These are phyloP conservation scores for Nothoprocta perdicaria DNA, from an alignment of 2,113 vertebrate species.

Conservation along the genomic window DNA sequence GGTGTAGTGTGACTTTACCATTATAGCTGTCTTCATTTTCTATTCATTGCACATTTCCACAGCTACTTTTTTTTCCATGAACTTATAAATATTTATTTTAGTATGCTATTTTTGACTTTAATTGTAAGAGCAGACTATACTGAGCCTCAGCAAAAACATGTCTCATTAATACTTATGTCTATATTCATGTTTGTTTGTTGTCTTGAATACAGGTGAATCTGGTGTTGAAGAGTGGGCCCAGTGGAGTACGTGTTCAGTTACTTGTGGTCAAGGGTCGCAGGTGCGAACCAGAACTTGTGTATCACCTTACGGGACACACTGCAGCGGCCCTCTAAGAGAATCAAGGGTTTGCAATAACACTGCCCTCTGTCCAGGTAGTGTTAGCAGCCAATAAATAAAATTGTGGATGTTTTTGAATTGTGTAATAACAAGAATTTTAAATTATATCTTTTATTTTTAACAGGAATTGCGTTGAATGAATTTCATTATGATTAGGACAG, in stretches of 20 bases:
- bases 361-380: constrained; percentile 99
- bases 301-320: constrained; percentile 99
- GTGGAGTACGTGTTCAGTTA: constrained; percentile 99
- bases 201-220: constrained; percentile 99
- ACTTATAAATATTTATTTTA: constrained; percentile 35
- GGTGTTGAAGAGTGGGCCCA: constrained; percentile 99
- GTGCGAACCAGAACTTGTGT: constrained; percentile 99
- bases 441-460: constrained; percentile 36
- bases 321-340: constrained; percentile 99
- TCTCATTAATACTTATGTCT: constrained; percentile 64
- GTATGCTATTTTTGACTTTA: constrained; percentile 34
- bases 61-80: constrained; percentile 62
- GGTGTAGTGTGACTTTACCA: not conserved
- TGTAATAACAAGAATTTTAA: constrained; percentile 77
- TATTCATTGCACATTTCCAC: constrained; percentile 62
- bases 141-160: not conserved
- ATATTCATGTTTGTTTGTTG: constrained; percentile 84
- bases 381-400: constrained; percentile 92
- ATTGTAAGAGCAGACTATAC: constrained; percentile 38
- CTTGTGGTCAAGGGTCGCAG: constrained; percentile 99
- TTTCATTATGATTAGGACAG: constrained; percentile 27
- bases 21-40: constrained; percentile 48
- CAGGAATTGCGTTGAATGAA: not conserved
- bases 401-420: constrained; percentile 84
- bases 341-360: constrained; percentile 99